These are phyloP conservation scores for Bos javanicus DNA, from an alignment of 2,113 vertebrate genomes.

Conservation along the genomic window DNA sequence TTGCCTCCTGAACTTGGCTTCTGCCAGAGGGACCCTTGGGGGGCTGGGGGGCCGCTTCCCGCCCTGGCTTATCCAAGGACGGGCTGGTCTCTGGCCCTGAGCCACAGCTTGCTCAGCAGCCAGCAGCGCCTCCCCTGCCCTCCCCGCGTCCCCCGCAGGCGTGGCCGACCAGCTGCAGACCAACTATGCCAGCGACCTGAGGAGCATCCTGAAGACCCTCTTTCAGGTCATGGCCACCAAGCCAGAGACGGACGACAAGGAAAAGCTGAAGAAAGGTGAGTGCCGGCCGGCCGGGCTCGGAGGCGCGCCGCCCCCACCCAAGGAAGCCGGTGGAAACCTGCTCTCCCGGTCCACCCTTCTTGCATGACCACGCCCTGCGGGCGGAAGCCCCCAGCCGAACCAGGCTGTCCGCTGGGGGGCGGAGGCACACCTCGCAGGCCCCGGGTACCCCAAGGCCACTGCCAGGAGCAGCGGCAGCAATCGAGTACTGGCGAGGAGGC, in stretches of 20 bases:
- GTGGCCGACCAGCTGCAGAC: conserved; percentile 99
- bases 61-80: background rate
- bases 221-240: conserved; percentile 99
- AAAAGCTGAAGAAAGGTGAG: conserved; percentile 92
- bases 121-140: background rate
- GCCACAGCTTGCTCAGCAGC: background rate
- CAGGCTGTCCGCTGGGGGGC: background rate
- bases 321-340: background rate
- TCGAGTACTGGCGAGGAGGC: background rate
- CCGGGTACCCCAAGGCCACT: background rate
- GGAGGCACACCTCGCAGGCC: background rate
- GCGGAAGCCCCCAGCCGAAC: background rate
- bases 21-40: background rate
- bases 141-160: conserved; percentile 75
- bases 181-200: conserved; percentile 97
- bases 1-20: background rate
- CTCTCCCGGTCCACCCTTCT: background rate
- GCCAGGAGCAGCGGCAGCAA: background rate
- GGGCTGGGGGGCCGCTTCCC: too few relatives aligned
- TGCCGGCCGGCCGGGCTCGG: rapidly evolving
- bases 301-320: rapidly evolving
- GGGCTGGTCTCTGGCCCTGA: rapidly evolving
- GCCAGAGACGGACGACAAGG: conserved; percentile 88
- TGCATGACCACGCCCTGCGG: background rate
- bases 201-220: conserved; percentile 96